Percentiles rank a stretch among this genome's conserved stretches.
phyloP scores from a whole-genome alignment of 2,888 invertebrate genomes.

The Athalia circularis region DNA sequence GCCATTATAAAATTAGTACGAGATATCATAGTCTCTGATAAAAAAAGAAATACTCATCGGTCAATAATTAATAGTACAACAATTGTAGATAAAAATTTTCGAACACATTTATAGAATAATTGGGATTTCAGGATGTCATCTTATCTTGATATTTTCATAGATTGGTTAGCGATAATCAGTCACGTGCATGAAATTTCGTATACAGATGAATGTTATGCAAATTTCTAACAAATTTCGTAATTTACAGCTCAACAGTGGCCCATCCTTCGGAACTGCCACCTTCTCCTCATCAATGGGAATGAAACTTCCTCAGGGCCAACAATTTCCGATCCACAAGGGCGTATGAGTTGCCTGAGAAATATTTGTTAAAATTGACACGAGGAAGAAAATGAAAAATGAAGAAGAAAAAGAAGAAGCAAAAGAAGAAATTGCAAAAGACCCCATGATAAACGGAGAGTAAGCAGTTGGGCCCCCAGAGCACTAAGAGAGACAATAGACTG shows the following conservation, averaged over 20 bases:
- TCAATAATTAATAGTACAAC: not conserved
- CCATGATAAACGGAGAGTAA: constrained; percentile 21
- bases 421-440: not conserved
- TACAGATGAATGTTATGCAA: not conserved
- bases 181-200: not conserved
- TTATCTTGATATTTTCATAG: constrained; percentile 3
- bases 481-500: constrained; percentile 74
- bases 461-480: constrained; percentile 53
- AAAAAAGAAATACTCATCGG: not conserved
- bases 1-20: constrained; percentile 7
- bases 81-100: constrained; percentile 12
- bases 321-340: constrained; percentile 24
- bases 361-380: constrained; percentile 7
- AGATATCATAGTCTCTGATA: not conserved
- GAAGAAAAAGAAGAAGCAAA: constrained; percentile 14
- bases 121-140: constrained; percentile 7
- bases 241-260: constrained; percentile 95
- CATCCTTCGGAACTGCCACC: constrained; percentile 99
- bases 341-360: constrained; percentile 19
- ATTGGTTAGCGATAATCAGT: constrained; percentile 1
- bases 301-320: constrained; percentile 70
- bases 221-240: constrained; percentile 50
- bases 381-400: constrained; percentile 28
- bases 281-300: constrained; percentile 99
- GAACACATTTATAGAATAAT: constrained; percentile 44